These are phyloP conservation scores for Drosophila ficusphila DNA, from an alignment of 1,140 invertebrate genomes.

Conservation along the genomic window DNA sequence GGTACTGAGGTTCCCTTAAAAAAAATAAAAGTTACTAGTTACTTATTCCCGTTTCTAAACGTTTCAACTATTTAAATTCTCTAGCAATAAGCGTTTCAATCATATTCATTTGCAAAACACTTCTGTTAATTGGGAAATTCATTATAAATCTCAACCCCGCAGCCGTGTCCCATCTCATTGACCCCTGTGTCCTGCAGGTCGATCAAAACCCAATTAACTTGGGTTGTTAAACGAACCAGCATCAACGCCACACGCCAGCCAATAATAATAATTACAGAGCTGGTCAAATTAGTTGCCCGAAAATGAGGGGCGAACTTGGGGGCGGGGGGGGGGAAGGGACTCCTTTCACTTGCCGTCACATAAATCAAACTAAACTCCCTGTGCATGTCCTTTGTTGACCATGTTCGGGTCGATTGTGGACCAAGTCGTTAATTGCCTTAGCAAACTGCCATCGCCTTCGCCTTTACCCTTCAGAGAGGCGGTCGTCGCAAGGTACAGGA, in stretches of 20 bases:
- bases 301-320: neutral
- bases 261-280: slow-evolving; percentile 66
- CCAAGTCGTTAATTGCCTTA: slow-evolving; percentile 51
- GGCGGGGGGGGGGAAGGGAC: neutral
- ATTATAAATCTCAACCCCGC: slow-evolving; percentile 12
- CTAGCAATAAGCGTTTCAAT: too few relatives aligned
- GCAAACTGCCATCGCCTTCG: slow-evolving; percentile 20
- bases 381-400: slow-evolving; percentile 37
- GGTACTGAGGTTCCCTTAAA: too few relatives aligned
- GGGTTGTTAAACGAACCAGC: slow-evolving; percentile 38
- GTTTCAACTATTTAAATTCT: too few relatives aligned
- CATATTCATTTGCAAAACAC: neutral
- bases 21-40: too few relatives aligned
- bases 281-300: slow-evolving; percentile 57
- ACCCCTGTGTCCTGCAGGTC: slow-evolving; percentile 4
- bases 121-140: neutral
- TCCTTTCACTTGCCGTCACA: slow-evolving; percentile 16
- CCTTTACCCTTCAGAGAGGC: slow-evolving; percentile 4
- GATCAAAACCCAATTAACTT: slow-evolving; percentile 62
- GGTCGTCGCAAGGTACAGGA: slow-evolving; percentile 58
- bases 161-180: neutral
- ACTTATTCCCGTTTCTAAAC: too few relatives aligned
- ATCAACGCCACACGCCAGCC: slow-evolving; percentile 19
- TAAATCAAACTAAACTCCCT: slow-evolving; percentile 33
- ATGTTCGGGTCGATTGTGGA: slow-evolving; percentile 34